Base-by-base conservation (phyloP, 2,797 vertebrate species). In the Chiroxiphia lanceolata region DNA sequence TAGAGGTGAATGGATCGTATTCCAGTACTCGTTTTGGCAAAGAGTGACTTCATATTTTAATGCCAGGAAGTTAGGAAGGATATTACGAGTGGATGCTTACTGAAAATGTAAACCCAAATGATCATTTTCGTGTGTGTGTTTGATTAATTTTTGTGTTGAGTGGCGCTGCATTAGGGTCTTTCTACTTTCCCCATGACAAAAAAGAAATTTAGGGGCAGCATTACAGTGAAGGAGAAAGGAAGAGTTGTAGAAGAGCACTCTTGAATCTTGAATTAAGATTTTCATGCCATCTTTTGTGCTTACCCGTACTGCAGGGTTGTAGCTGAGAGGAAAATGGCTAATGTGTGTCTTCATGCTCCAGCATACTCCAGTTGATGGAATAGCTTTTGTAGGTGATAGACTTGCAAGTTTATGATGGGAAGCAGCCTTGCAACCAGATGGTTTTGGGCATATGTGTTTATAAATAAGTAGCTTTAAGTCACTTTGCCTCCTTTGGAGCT, bases 351-450 rank as follows among this genome's bases (percentile, higher is more conserved):
- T 57, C 65, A 44, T 75, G 77, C 47, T 90, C 60, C 78, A 93
- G 51, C 51, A 61, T 93, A 40, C 40, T 83, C n/a, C 34, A 67
- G 76, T 71, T 64, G 9, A 86, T 76, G 69, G 61, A 93, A 90
- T 53, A 92, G 77, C 78, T 87, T 96, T 94, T 72, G 63, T 87
- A 67, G 10, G 57, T 87, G 86, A 71, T 82, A 94, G 88, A 75
- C 65, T 83, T 83, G 59, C 1, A 27, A 57, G 57, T 77, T 93
- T 85, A 29, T 89, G 68, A 76, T 82, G 51, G 42, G 83, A 84
- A 94, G 78, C 78, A 89, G 72, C 75, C 76, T 85, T 51, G 34
- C 34, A 93, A 69, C 69, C 87, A 83, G 88, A 91, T 93, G 86
- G 86, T 94, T 92, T 57, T 78, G 87, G 89, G 54, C 83, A 47